Evolutionary conservation across 1,140 invertebrate genomes (phyloP), one percentile per base, ranked within the genome.

Genomic region (Drosophila setifemur): DNA sequence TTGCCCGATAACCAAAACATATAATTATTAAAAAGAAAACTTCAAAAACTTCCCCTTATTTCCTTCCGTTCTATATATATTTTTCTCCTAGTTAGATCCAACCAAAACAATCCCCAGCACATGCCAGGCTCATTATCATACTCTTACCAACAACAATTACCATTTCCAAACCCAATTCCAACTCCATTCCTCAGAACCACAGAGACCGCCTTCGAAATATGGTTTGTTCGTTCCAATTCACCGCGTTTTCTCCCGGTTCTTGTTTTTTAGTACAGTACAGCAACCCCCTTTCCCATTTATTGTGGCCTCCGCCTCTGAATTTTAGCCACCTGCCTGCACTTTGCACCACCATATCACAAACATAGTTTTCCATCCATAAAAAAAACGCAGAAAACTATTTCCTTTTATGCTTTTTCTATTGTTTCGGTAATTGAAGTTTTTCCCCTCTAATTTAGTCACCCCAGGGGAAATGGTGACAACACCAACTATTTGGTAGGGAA

Each of bases 381-480:
- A n/a, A n/a, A 68, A 68, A 81, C 53, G 57, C 26, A 39, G 49
- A 76, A 82, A 77, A 64, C 61, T 77, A 82, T 83, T 82, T 83
- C 77, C 73, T 60, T 78, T 82, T 60, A 83, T 77, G 49, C 11
- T 61, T 73, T 68, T 69, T 39, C 28, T 39, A 43, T 70, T 69
- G 49, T 71, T 61, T 29, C 16, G 14, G 23, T 44, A 29, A 37
- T 58, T 61, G 31, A 37, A n/a, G 42, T 40, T 53, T 26, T 18
- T 9, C 19, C 21, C 2, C 23, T 21, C 11, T 23, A 23, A 11
- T 49, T 40, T 29, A 21, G 26, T 26, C 42, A 23, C 29, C 40
- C 40, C 18, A 21, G 29, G 26, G 37, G n/a, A n/a, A n/a, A n/a
- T n/a, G n/a, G n/a, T n/a, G n/a, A n/a, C n/a, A n/a, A n/a, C n/a